These are phyloP conservation scores for Cephus pygmeus DNA, from an alignment of 2,888 invertebrate species.

Conservation along the genomic window DNA sequence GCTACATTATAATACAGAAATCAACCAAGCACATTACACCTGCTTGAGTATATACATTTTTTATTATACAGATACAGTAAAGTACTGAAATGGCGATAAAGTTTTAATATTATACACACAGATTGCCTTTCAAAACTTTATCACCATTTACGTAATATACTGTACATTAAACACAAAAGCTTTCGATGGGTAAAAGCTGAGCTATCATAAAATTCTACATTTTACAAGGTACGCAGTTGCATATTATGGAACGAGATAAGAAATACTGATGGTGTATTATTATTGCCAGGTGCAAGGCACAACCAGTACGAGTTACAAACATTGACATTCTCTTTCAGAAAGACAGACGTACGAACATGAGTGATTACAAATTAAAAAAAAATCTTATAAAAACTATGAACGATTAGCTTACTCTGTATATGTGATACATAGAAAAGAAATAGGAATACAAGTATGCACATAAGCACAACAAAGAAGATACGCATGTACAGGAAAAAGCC, in stretches of 20 bases:
- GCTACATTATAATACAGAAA: not conserved
- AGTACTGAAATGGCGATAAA: not conserved
- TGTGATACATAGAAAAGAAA: not conserved
- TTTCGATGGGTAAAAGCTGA: too few relatives aligned
- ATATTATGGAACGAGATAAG: too few relatives aligned
- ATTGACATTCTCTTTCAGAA: too few relatives aligned
- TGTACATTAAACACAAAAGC: too few relatives aligned
- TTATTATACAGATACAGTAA: not conserved
- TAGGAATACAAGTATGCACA: not conserved
- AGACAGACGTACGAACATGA: too few relatives aligned
- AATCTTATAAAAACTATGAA: not conserved
- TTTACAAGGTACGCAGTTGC: too few relatives aligned
- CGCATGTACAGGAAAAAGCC: not conserved
- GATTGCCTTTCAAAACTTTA: not conserved
- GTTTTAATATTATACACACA: not conserved
- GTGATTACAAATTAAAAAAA: too few relatives aligned
- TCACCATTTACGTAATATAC: too few relatives aligned
- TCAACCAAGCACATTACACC: slow-evolving; percentile 16
- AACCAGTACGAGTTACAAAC: too few relatives aligned
- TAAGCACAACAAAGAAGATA: not conserved
- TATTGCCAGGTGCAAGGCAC: too few relatives aligned
- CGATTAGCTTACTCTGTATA: not conserved
- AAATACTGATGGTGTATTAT: too few relatives aligned
- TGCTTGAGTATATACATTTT: not conserved
- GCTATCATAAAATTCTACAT: too few relatives aligned